Evolutionary conservation across 2,888 invertebrate genomes (phyloP).

Genomic region (Trichogramma dendrolimi): DNA sequence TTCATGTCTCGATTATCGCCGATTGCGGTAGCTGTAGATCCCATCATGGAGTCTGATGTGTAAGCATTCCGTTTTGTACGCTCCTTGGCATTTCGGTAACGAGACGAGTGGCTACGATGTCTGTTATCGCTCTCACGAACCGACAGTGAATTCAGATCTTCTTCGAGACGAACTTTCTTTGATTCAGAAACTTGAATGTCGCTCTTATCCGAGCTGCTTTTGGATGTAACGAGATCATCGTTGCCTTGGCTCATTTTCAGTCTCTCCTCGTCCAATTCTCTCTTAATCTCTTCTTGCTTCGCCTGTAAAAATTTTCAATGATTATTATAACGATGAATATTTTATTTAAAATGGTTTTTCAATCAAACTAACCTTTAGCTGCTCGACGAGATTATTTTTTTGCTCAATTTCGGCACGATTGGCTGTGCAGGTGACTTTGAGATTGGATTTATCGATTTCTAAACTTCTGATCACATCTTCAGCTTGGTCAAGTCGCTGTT

Average conservation of each 20-base stretch:
- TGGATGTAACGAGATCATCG: constrained; percentile 33
- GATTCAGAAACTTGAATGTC: constrained; percentile 46
- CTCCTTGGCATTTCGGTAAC: constrained; percentile 20
- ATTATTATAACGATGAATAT: not conserved
- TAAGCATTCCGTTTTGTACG: constrained; percentile 26
- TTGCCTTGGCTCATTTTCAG: constrained; percentile 39
- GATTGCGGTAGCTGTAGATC: constrained; percentile 25
- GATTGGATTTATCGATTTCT: constrained; percentile 38
- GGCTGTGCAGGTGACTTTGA: constrained; percentile 35
- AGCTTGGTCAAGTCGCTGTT: constrained; percentile 61
- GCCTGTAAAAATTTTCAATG: not conserved
- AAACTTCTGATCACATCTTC: constrained; percentile 55
- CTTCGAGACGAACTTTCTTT: constrained; percentile 47
- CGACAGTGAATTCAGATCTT: constrained; percentile 30
- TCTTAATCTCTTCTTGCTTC: constrained; percentile 35
- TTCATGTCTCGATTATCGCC: constrained; percentile 52
- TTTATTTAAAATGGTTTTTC: not conserved
- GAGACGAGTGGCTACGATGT: constrained; percentile 35
- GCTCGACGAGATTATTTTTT: constrained; percentile 34
- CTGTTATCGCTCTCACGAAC: constrained; percentile 38
- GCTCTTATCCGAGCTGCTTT: constrained; percentile 35
- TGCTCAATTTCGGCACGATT: constrained; percentile 36
- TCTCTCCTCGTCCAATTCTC: constrained; percentile 37
- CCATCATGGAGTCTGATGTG: constrained; percentile 24
- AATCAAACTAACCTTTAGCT: constrained; percentile 29